Conservation (phyloP, 1,140 invertebrate genomes). For the Caenorhabditis inopinata region DNA sequence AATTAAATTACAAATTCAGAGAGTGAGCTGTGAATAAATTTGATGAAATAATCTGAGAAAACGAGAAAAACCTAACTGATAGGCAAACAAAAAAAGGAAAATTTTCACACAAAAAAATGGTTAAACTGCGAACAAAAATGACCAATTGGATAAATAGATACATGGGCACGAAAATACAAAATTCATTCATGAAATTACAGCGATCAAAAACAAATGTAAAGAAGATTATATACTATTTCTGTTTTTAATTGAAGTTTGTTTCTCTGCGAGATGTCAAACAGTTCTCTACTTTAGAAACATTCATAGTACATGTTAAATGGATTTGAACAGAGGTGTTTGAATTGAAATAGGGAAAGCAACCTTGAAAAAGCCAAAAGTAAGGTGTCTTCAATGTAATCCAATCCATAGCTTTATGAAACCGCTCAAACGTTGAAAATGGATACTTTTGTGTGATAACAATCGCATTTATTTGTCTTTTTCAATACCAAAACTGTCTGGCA, state of each 20-base stretch:
- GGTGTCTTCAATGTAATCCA: no score
- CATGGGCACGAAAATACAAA: background rate
- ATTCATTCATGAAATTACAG: constrained; percentile 14
- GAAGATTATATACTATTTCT: background rate
- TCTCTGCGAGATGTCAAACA: background rate
- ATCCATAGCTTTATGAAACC: background rate
- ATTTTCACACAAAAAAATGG: no score
- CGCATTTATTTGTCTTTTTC: background rate
- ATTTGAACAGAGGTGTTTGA: background rate
- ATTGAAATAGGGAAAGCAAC: background rate
- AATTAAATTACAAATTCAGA: no score
- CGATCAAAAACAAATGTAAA: background rate
- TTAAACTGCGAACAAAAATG: no score
- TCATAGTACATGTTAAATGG: background rate
- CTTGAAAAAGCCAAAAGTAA: background rate
- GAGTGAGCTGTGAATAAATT: no score
- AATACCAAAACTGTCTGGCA: no score
- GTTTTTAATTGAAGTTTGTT: background rate
- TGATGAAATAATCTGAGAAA: no score
- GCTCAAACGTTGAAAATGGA: background rate
- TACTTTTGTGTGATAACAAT: background rate
- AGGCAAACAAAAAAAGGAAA: no score
- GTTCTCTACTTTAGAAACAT: background rate
- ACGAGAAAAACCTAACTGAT: no score
- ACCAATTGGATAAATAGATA: background rate